Base-by-base conservation (phyloP, 2,888 invertebrate genomes). In the Platerodrilus igneus region DNA sequence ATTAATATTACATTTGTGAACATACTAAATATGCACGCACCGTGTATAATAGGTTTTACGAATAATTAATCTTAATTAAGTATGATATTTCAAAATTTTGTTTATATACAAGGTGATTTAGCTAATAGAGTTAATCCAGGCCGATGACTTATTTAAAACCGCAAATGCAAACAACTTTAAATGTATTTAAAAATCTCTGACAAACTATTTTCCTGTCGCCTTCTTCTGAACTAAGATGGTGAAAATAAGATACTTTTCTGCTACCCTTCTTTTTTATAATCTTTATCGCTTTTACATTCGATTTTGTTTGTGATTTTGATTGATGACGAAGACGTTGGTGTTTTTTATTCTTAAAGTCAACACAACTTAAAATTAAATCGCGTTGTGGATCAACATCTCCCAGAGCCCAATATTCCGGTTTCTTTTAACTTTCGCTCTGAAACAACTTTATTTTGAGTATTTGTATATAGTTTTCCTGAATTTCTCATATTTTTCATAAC, bases 131-230 rank as follows among this genome's bases (percentile, higher is more conserved):
- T n/a, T n/a, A n/a, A n/a, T n/a, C n/a, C n/a, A n/a, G n/a, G n/a
- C n/a, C n/a, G n/a, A n/a, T n/a, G n/a, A n/a, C n/a, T n/a, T n/a
- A n/a, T n/a, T n/a, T n/a, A n/a, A n/a, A n/a, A n/a, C n/a, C n/a
- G n/a, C n/a, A n/a, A n/a, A n/a, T n/a, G n/a, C n/a, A n/a, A n/a
- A n/a, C n/a, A n/a, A n/a, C n/a, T n/a, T n/a, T n/a, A 14, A 26
- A 19, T 9, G 25, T 34, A 10, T 34, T 34, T 26, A 34, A n/a
- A 19, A 14, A 19, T 7, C 11, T 26, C 9, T 35, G 34, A 18
- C 19, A 35, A 18, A 34, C 34, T 3, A n/a, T 34, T 17, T 35
- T 35, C 27, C 26, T 26, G 8, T 10, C 14, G 8, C n/a, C 10
- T 3, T 25, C 11, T 11, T 25, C 34, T 25, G 19, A 10, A 23